Conservation (phyloP, 1,140 invertebrate species). For the Sitophilus oryzae region DNA sequence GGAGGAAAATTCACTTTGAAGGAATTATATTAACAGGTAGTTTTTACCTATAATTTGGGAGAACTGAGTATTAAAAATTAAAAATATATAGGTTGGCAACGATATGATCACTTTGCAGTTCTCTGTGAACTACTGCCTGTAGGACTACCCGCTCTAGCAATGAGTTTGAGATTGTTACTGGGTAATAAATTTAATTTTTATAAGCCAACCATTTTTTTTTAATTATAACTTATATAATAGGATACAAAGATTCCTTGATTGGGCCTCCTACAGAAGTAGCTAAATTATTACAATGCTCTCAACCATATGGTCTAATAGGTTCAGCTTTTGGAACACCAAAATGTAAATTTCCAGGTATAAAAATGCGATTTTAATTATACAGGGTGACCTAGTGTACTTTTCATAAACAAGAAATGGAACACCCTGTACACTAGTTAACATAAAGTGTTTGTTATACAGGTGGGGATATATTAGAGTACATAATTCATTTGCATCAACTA, state of each 20-base stretch:
- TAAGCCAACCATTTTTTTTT: slow-evolving; percentile 25
- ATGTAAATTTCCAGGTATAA: slow-evolving; percentile 25
- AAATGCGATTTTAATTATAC: neutral
- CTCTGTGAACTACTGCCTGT: slow-evolving; percentile 85
- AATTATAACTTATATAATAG: slow-evolving; percentile 55
- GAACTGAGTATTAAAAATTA: neutral
- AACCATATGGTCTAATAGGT: slow-evolving; percentile 41
- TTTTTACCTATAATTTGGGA: neutral
- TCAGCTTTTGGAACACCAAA: slow-evolving; percentile 34
- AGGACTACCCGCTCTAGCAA: slow-evolving; percentile 66
- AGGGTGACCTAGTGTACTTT: neutral
- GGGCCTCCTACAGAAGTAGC: slow-evolving; percentile 47
- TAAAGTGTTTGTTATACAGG: slow-evolving; percentile 20
- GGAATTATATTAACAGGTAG: slow-evolving; percentile 60
- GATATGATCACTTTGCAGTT: slow-evolving; percentile 88
- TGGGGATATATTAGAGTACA: slow-evolving; percentile 31
- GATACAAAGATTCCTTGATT: slow-evolving; percentile 47
- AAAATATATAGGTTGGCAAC: slow-evolving; percentile 59
- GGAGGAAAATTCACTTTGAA: slow-evolving; percentile 27
- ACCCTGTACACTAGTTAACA: neutral
- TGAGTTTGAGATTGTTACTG: slow-evolving; percentile 46
- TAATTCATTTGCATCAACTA: slow-evolving; percentile 29
- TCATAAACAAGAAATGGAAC: neutral
- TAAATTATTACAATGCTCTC: slow-evolving; percentile 34
- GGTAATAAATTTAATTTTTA: slow-evolving; percentile 11